These are phyloP conservation scores for Microplitis demolitor DNA, from an alignment of 1,140 invertebrate genomes.

Conservation along the genomic window DNA sequence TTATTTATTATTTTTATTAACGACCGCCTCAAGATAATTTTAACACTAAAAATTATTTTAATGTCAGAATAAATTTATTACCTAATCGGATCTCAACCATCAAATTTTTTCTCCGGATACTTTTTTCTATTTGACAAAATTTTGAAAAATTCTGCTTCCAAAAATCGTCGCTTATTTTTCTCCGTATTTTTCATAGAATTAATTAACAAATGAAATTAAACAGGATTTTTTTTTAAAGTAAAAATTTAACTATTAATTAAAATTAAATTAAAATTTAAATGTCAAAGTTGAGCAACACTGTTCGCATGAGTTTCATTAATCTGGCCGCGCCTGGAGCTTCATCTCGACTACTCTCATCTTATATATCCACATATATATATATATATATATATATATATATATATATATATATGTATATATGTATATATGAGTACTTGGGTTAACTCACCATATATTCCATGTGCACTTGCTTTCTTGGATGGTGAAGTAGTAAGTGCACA, in stretches of 20 bases:
- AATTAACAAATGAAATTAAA: no score
- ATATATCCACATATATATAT: slow-evolving; percentile 6
- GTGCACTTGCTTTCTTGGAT: slow-evolving; percentile 11
- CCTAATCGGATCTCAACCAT: no score
- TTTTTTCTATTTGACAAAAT: no score
- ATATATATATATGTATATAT: neutral
- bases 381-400: neutral
- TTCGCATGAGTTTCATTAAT: slow-evolving; percentile 50
- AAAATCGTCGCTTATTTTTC: no score
- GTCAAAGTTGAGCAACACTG: slow-evolving; percentile 43
- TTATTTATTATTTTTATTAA: neutral
- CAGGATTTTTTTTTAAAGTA: no score
- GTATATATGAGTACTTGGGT: neutral
- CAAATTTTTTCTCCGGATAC: no score
- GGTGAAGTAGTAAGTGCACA: neutral
- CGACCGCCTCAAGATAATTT: no score
- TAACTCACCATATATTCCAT: neutral
- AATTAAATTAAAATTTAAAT: neutral
- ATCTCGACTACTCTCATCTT: slow-evolving; percentile 30
- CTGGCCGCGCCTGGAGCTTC: slow-evolving; percentile 46
- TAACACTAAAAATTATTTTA: no score
- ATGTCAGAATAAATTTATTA: no score
- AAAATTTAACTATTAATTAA: no score
- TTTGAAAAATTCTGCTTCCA: no score
- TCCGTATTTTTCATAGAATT: no score